These are phyloP conservation scores for Stegodyphus mimosarum DNA, from an alignment of 1,140 invertebrate species.

Conservation along the genomic window DNA sequence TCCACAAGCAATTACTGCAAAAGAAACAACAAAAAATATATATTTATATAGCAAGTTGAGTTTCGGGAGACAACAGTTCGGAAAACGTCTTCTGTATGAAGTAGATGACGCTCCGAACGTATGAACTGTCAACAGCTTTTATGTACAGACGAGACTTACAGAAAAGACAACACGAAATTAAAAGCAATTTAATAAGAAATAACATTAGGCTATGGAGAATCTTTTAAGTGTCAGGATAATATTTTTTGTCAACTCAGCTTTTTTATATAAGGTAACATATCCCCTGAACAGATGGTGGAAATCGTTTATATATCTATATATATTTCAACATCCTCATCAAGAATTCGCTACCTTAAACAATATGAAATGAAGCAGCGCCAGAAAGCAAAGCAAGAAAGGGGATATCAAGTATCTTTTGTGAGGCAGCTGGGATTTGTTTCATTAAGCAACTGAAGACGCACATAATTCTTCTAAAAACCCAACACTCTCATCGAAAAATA, in stretches of 20 bases:
- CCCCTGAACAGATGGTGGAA: slow-evolving; percentile 32
- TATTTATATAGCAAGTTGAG: not conserved
- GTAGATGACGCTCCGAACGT: too few relatives aligned
- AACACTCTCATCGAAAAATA: too few relatives aligned
- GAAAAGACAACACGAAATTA: not conserved
- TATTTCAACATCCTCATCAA: too few relatives aligned
- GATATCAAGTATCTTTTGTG: not conserved
- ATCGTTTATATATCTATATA: too few relatives aligned
- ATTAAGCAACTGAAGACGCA: not conserved
- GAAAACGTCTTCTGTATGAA: not conserved
- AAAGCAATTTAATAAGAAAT: too few relatives aligned
- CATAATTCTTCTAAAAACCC: too few relatives aligned
- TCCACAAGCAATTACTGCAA: slow-evolving; percentile 23
- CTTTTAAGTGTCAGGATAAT: too few relatives aligned
- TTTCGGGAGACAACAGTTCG: not conserved
- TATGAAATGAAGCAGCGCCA: too few relatives aligned
- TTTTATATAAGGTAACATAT: not conserved
- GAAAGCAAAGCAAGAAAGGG: not conserved
- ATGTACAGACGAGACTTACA: not conserved
- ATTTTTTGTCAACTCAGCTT: not conserved
- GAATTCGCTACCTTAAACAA: too few relatives aligned
- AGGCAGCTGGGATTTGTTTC: slow-evolving; percentile 23
- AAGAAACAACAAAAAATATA: not conserved
- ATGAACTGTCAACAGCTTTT: not conserved
- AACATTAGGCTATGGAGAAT: too few relatives aligned